Evolutionary conservation across 2,797 vertebrate species (phyloP), one percentile per base, ranked within the genome.

Genomic region (Ctenosaura bakeri): DNA sequence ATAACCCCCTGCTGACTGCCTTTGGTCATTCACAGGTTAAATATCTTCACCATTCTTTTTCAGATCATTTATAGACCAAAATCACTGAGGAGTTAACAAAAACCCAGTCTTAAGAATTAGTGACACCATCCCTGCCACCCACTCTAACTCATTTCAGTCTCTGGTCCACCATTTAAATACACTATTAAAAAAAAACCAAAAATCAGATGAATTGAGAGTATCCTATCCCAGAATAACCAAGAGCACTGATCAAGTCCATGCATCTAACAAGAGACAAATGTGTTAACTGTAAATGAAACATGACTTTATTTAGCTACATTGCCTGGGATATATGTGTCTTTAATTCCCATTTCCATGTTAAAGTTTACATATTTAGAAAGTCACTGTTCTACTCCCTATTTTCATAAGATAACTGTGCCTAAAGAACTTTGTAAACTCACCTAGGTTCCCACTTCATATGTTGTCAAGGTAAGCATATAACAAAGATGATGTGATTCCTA

Each of bases 301-400:
- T 32, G 32, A 24, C 64, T 62, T 52, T 1, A 91, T 22, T 13
- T 46, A 50, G 0, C n/a, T 0, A 16, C 16, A n/a, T 14, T 54
- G 46, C 26, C 0, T 64, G 38, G 22, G 52, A 88, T 0, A 0
- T 50, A 89, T 84, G 81, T 77, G 69, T 79, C 83, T 26, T 81
- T 62, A 52, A 91, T 82, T 83, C 83, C 82, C 2, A 10, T 82
- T 62, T 89, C 69, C 86, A 78, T 50, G 52, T 54, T 81, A 26
- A 26, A 7, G 6, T 0, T 0, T 22, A 20, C 0, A 0, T 20
- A 59, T 81, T 59, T 2, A 0, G 80, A 0, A 20, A 85, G 90
- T n/a, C 52, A 10, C 8, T 13, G 10, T 29, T 6, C 82, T 35
- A 18, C 7, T 78, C 35, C 88, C 18, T 32, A n/a, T 88, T 81